Evolutionary conservation across 35 echinoderm and acorn worm genomes (phyloP).

Genomic region (Ophiothrix spiculata): DNA sequence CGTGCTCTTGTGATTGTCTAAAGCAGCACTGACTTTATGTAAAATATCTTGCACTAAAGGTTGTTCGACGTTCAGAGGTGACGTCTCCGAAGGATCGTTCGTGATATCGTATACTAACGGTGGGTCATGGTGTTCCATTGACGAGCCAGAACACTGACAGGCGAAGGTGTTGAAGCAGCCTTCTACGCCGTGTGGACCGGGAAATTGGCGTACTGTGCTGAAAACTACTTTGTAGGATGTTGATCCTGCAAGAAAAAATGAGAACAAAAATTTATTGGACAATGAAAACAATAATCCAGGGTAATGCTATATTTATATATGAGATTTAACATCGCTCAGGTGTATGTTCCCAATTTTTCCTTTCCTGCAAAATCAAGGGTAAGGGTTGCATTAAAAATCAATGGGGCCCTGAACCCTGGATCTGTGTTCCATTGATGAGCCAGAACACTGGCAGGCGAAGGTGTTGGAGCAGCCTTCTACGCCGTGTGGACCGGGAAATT

Average conservation of each 20-base stretch:
- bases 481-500: too few relatives aligned
- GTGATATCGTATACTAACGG: constrained; percentile 82
- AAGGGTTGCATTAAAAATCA: too few relatives aligned
- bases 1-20: constrained; percentile 49
- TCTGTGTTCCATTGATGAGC: too few relatives aligned
- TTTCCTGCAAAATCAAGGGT: too few relatives aligned
- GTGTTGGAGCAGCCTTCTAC: too few relatives aligned
- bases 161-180: constrained; percentile 85
- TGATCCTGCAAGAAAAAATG: background rate
- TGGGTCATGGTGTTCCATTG: constrained; percentile 67
- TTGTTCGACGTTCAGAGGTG: constrained; percentile 51
- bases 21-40: constrained; percentile 31
- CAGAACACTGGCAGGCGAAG: too few relatives aligned
- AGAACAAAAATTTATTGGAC: too few relatives aligned
- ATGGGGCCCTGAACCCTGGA: too few relatives aligned
- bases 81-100: constrained; percentile 60
- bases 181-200: constrained; percentile 63
- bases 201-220: constrained; percentile 49
- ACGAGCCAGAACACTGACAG: constrained; percentile 66
- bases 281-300: too few relatives aligned
- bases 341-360: too few relatives aligned
- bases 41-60: constrained; percentile 58
- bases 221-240: constrained; percentile 64
- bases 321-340: too few relatives aligned
- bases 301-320: too few relatives aligned